Evolutionary conservation across 2,113 vertebrate species (phyloP).

Genomic region (Eleginops maclovinus): DNA sequence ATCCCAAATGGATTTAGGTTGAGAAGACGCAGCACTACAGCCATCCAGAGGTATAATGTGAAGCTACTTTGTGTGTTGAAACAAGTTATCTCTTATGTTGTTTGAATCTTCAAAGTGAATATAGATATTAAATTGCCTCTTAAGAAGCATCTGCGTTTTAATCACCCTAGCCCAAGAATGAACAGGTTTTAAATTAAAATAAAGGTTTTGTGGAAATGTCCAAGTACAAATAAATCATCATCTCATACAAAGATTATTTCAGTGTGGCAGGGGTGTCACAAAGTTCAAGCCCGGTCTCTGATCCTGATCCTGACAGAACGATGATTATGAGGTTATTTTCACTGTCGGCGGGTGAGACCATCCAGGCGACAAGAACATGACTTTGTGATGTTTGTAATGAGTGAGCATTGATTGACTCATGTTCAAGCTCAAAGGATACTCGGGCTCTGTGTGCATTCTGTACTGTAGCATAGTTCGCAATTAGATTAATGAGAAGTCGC

Average conservation of each 20-base stretch:
- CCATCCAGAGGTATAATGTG: conserved; percentile 22
- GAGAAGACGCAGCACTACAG: conserved; percentile 33
- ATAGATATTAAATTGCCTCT: conserved; percentile 9
- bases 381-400: conserved; percentile 88
- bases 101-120: conserved; percentile 9
- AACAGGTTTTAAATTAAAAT: conserved; percentile 18
- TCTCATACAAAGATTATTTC: conserved; percentile 36
- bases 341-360: conserved; percentile 83
- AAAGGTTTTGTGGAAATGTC: conserved; percentile 7
- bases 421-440: conserved; percentile 64
- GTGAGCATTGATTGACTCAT: conserved; percentile 86
- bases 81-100: conserved; percentile 4
- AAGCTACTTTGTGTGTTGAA: conserved; percentile 27
- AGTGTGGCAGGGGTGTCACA: conserved; percentile 42
- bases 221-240: conserved; percentile 33
- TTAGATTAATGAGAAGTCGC: conserved; percentile 78
- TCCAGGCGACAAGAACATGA: conserved; percentile 85
- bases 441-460: conserved; percentile 50
- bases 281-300: conserved; percentile 67
- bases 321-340: conserved; percentile 87
- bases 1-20: conserved; percentile 75
- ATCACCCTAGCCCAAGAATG: conserved; percentile 10
- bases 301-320: conserved; percentile 82
- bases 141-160: conserved; percentile 9
- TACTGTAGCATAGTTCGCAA: conserved; percentile 65